Evolutionary conservation across 2,888 invertebrate species (phyloP).

Genomic region (Drosophila kambysellisi): DNA sequence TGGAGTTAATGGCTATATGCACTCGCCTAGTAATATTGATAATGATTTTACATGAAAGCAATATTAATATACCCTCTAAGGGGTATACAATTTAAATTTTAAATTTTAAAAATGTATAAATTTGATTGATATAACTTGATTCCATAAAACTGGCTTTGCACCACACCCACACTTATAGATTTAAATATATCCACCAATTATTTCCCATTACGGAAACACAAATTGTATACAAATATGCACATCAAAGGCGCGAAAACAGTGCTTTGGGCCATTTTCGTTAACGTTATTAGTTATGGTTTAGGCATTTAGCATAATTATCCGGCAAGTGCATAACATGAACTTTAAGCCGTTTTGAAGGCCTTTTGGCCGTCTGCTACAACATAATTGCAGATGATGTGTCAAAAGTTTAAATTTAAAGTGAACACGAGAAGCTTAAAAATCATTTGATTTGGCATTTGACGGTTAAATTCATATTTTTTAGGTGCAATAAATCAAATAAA

Average conservation of each 20-base stretch:
- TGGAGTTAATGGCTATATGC: too few species aligned
- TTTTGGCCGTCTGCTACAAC: background rate
- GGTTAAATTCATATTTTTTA: background rate
- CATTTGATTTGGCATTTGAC: slow-evolving; percentile 32
- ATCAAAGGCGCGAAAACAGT: slow-evolving; percentile 29
- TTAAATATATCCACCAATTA: background rate
- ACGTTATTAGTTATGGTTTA: slow-evolving; percentile 50
- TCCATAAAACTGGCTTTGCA: background rate
- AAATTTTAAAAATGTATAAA: background rate
- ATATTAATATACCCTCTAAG: background rate
- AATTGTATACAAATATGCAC: slow-evolving; percentile 29
- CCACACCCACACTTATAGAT: slow-evolving; percentile 16
- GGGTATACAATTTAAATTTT: background rate
- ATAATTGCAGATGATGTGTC: slow-evolving; percentile 48
- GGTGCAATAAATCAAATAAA: background rate
- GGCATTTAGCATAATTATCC: slow-evolving; percentile 45
- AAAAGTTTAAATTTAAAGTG: slow-evolving; percentile 48
- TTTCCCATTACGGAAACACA: slow-evolving; percentile 7
- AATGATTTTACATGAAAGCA: background rate
- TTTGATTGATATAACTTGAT: background rate
- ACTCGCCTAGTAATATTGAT: background rate
- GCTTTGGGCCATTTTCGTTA: slow-evolving; percentile 1
- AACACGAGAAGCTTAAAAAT: slow-evolving; percentile 20
- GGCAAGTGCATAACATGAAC: slow-evolving; percentile 31
- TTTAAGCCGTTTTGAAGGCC: slow-evolving; percentile 53